Evolutionary conservation across 2,113 vertebrate genomes (phyloP).

Genomic region (Mobula birostris): DNA sequence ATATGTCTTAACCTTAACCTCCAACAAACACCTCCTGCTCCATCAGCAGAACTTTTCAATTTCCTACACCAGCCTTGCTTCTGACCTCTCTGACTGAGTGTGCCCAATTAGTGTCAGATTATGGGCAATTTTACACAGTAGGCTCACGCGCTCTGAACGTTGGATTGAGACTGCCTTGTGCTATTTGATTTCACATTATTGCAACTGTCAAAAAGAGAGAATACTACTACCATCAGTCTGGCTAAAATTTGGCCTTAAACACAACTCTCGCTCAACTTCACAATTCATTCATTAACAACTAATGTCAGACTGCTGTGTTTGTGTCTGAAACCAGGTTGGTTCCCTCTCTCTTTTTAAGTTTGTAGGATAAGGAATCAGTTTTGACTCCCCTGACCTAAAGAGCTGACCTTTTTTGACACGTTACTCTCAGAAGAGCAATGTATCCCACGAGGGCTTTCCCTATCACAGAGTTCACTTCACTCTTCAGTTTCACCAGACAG

Average conservation of each 20-base stretch:
- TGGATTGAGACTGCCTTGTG: neutral
- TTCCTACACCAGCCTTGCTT: conserved; percentile 2
- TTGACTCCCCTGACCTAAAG: neutral
- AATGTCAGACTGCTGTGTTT: neutral
- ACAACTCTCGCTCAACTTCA: neutral
- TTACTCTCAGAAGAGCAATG: neutral
- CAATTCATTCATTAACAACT: neutral
- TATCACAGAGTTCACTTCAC: neutral
- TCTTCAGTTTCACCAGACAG: too few relatives aligned
- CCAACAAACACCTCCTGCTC: neutral
- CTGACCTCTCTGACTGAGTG: neutral
- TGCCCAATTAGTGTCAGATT: conserved; percentile 30
- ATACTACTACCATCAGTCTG: neutral
- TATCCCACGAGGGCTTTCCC: neutral
- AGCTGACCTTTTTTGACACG: neutral
- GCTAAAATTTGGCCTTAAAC: neutral
- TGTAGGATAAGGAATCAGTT: neutral
- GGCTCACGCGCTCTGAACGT: neutral
- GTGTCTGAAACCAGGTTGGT: neutral
- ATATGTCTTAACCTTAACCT: neutral
- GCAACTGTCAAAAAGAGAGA: neutral
- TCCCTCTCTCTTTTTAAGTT: neutral
- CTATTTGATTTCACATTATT: neutral
- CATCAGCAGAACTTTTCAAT: conserved; percentile 5
- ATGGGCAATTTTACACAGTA: conserved; percentile 17